Evolutionary conservation across 2,113 vertebrate genomes (phyloP).

Genomic region (Regulus satrapa): DNA sequence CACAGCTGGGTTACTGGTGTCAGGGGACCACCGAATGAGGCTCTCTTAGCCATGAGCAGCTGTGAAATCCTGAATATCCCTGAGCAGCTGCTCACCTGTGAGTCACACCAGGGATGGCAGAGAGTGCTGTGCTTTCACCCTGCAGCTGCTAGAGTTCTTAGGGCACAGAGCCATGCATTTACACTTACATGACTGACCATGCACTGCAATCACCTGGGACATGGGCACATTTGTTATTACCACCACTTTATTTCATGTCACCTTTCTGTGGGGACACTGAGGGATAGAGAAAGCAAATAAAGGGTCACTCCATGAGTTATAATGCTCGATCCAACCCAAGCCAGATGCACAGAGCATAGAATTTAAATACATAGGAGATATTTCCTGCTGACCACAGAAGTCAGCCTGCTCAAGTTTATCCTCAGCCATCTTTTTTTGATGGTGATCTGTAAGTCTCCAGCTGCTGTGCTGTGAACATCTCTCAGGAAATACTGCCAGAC

Average conservation of each 20-base stretch:
- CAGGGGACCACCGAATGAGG: rapidly evolving
- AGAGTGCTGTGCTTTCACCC: background rate
- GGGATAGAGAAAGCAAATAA: background rate
- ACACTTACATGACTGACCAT: background rate
- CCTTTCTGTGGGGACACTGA: background rate
- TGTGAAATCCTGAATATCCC: background rate
- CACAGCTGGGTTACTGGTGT: background rate
- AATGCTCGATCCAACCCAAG: background rate
- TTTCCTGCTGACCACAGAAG: background rate
- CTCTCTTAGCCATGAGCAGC: background rate
- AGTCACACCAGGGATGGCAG: background rate
- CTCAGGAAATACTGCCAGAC: slow-evolving; percentile 3
- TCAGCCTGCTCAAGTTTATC: background rate
- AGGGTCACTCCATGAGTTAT: background rate
- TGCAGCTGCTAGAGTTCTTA: background rate
- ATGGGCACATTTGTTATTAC: background rate
- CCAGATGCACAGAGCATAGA: background rate
- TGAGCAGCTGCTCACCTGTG: background rate
- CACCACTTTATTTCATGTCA: background rate
- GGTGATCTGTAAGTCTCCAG: background rate
- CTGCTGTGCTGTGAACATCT: background rate
- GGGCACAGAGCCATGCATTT: background rate
- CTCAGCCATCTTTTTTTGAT: background rate
- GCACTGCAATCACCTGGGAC: background rate
- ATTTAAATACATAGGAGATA: rapidly evolving